Conservation (phyloP, 1,140 invertebrate genomes). For the Drepana arcuata region DNA sequence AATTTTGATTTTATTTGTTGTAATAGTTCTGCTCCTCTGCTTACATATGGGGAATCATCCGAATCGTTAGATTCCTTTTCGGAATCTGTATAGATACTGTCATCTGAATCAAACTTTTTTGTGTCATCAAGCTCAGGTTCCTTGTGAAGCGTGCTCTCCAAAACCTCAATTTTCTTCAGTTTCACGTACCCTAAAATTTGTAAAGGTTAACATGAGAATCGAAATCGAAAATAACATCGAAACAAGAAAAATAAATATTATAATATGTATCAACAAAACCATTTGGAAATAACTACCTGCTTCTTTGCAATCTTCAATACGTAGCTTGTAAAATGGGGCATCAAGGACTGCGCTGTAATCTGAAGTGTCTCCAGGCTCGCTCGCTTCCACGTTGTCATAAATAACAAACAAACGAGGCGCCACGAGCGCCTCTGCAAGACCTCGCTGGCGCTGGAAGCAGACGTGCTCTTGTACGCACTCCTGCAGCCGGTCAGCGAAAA, state of each 20-base stretch:
- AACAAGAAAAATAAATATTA: slow-evolving; percentile 2
- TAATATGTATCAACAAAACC: neutral
- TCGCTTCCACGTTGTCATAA: slow-evolving; percentile 84
- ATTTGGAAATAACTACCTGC: slow-evolving; percentile 71
- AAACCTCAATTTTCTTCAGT: slow-evolving; percentile 67
- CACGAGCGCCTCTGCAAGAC: slow-evolving; percentile 73
- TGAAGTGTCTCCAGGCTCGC: slow-evolving; percentile 73
- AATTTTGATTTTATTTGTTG: slow-evolving; percentile 34
- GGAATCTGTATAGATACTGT: slow-evolving; percentile 56
- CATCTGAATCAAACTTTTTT: slow-evolving; percentile 29
- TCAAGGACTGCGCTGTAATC: slow-evolving; percentile 76
- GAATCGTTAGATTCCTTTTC: slow-evolving; percentile 57
- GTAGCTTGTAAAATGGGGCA: slow-evolving; percentile 76
- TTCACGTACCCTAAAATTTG: slow-evolving; percentile 71
- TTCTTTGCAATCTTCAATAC: slow-evolving; percentile 75
- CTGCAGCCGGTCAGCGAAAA: slow-evolving; percentile 76
- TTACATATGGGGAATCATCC: slow-evolving; percentile 32
- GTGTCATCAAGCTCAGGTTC: slow-evolving; percentile 26
- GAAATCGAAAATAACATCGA: neutral
- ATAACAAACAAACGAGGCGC: slow-evolving; percentile 78
- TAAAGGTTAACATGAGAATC: slow-evolving; percentile 4
- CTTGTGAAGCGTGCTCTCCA: slow-evolving; percentile 46
- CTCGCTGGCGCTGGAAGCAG: slow-evolving; percentile 45
- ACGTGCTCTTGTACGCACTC: slow-evolving; percentile 73
- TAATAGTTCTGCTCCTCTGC: slow-evolving; percentile 29